Evolutionary conservation across 1,140 invertebrate species (phyloP).

Genomic region (Dreissena polymorpha): DNA sequence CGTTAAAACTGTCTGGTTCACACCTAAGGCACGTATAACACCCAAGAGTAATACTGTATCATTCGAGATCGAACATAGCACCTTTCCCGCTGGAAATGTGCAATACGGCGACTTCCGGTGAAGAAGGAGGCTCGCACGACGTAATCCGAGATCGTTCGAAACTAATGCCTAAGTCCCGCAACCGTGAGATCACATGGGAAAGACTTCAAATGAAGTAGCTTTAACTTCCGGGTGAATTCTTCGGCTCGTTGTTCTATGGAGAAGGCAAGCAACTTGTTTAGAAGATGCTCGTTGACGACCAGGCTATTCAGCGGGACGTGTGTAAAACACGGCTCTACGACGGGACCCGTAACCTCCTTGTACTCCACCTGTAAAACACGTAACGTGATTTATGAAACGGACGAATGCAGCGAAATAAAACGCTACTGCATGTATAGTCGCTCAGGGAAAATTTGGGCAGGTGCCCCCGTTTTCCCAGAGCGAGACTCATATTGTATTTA

Average conservation of each 20-base stretch:
- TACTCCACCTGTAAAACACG: too few species aligned
- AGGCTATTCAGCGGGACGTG: conserved; percentile 18
- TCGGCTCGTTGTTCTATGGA: conserved; percentile 28
- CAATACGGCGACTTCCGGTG: conserved; percentile 37
- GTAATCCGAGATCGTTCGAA: conserved; percentile 27
- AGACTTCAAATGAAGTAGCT: conserved; percentile 39
- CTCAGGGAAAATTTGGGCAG: too few species aligned
- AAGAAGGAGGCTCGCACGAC: conserved; percentile 34
- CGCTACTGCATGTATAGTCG: too few species aligned
- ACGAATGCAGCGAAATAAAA: too few species aligned
- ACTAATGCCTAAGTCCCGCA: conserved; percentile 33
- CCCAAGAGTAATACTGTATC: neutral
- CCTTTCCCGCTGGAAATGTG: conserved; percentile 18
- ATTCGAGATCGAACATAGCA: neutral
- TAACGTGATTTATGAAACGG: too few species aligned
- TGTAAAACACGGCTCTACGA: too few species aligned
- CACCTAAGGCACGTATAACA: conserved; percentile 1
- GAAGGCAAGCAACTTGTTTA: conserved; percentile 15
- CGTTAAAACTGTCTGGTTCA: neutral
- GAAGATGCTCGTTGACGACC: conserved; percentile 36
- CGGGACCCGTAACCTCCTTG: too few species aligned
- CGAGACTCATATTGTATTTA: too few species aligned
- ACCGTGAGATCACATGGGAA: conserved; percentile 30
- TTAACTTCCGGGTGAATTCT: conserved; percentile 11
- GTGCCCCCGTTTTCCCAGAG: too few species aligned